phyloP scores from a whole-genome alignment of 2,797 vertebrate species.

The Hippopotamyrus pictus region DNA sequence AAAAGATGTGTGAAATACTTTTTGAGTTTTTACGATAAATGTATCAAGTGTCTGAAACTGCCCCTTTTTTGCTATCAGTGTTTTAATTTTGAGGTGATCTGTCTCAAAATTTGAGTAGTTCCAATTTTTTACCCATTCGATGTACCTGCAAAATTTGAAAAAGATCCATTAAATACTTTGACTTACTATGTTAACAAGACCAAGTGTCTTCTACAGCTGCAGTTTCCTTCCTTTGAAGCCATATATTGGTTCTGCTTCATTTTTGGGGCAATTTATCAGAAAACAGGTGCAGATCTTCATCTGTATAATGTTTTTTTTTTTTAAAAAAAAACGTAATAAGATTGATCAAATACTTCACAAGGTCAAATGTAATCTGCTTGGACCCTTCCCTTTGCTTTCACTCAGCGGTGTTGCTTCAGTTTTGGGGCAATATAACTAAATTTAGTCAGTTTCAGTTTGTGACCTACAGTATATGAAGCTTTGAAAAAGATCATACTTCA shows the following conservation, averaged over 20 bases:
- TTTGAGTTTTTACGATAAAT: not conserved
- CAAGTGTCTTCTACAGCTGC: not conserved
- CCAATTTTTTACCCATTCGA: not conserved
- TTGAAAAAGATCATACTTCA: not conserved
- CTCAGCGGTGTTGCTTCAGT: not conserved
- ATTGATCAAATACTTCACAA: not conserved
- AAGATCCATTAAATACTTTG: not conserved
- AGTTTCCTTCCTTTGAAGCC: not conserved
- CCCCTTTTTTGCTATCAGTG: not conserved
- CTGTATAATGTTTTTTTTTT: not conserved
- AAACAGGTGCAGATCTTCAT: not conserved
- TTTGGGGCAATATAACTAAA: not conserved
- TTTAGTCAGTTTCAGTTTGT: not conserved
- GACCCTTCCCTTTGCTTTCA: not conserved
- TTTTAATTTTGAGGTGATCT: not conserved
- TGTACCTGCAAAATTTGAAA: not conserved
- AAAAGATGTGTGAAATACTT: not conserved
- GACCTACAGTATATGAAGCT: not conserved
- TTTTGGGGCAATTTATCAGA: not conserved
- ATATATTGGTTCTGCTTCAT: not conserved
- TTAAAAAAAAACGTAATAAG: not conserved
- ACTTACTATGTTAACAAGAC: not conserved
- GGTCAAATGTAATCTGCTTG: not conserved
- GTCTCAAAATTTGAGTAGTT: not conserved
- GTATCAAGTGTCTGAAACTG: not conserved